phyloP scores from a whole-genome alignment of 2,113 vertebrate species.

The Pollimyrus isidori region DNA sequence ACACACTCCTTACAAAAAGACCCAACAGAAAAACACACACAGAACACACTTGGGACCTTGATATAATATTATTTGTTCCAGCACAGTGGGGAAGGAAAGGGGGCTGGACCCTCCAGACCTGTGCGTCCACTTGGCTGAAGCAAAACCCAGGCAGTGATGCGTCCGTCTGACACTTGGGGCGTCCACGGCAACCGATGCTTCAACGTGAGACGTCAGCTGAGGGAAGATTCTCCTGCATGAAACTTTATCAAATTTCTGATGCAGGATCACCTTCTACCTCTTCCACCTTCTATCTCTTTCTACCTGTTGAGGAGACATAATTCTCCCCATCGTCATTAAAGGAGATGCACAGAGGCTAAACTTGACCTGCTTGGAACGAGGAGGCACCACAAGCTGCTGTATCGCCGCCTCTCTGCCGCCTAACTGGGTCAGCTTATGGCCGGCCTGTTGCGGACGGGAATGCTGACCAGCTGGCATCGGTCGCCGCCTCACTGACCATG shows the following conservation, averaged over 20 bases:
- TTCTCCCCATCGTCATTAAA: not conserved
- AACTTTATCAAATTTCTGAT: not conserved
- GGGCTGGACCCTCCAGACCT: not conserved
- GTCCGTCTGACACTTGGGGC: not conserved
- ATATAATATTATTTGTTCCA: not conserved
- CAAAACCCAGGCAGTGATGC: too few relatives aligned
- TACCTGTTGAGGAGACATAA: not conserved
- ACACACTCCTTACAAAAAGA: not conserved
- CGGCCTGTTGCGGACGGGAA: not conserved
- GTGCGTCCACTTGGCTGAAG: not conserved
- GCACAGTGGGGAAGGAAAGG: not conserved
- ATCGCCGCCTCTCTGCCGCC: not conserved
- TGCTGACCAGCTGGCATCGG: not conserved
- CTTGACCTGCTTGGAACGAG: not conserved
- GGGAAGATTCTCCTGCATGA: not conserved
- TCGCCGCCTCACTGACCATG: not conserved
- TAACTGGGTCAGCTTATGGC: not conserved
- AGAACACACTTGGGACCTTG: not conserved
- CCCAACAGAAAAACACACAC: not conserved
- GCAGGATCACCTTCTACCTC: not conserved
- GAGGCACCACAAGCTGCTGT: not conserved
- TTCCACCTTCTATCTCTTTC: too few relatives aligned
- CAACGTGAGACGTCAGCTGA: not conserved
- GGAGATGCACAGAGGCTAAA: too few relatives aligned
- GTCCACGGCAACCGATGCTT: not conserved